These are phyloP conservation scores for Neuroterus valhalla DNA, from an alignment of 1,140 invertebrate species.

Conservation along the genomic window DNA sequence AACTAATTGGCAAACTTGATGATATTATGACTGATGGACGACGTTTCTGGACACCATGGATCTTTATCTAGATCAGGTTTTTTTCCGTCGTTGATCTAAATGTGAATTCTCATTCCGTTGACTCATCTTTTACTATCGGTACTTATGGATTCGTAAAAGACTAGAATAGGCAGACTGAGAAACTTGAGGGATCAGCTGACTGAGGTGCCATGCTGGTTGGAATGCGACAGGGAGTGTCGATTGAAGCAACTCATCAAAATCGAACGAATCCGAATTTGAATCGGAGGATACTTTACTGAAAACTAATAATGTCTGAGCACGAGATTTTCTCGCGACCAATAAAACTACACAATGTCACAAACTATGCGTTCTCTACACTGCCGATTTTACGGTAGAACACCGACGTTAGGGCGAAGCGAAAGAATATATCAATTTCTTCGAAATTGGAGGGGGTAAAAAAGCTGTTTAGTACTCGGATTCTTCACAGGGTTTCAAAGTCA, in stretches of 20 bases:
- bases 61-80: not conserved
- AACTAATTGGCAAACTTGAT: constrained; percentile 18
- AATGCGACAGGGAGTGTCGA: constrained; percentile 12
- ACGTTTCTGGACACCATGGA: too few species aligned
- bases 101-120: constrained; percentile 5
- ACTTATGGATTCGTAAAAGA: not conserved
- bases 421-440: too few species aligned
- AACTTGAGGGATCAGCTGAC: constrained; percentile 11
- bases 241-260: not conserved
- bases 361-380: constrained; percentile 27
- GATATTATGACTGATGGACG: not conserved
- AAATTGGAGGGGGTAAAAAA: too few species aligned
- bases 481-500: too few species aligned
- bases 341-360: constrained; percentile 4
- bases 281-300: not conserved
- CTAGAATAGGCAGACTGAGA: not conserved
- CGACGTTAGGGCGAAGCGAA: too few species aligned
- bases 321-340: constrained; percentile 10
- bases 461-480: too few species aligned
- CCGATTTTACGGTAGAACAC: constrained; percentile 20
- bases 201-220: not conserved
- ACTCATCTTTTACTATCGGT: not conserved
- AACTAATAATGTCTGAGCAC: too few species aligned
- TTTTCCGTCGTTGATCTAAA: not conserved
- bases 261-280: not conserved